Base-by-base conservation (phyloP, 2,888 invertebrate genomes). In the Galeruca laticollis region DNA sequence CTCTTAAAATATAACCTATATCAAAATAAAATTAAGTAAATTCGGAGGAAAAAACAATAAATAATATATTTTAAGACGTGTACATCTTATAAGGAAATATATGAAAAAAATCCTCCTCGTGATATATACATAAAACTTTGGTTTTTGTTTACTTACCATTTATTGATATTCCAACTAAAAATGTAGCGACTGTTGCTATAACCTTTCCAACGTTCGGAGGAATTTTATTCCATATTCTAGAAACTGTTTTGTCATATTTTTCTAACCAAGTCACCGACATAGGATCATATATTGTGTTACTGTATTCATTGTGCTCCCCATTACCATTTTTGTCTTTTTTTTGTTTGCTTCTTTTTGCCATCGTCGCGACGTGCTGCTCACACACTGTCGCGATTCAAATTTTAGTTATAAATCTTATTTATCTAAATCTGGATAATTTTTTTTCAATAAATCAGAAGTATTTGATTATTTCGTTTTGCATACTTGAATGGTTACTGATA, bases 261-360 rank as follows among this genome's bases (percentile, higher is more conserved):
- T 90, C 90, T 1, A 88, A 86, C 91, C 91, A 91, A 73, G 86
- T 88, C 0, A 90, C 87, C 0, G 90, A 79, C 80, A 90, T 83
- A 0, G 90, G 90, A 74, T 90, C 85, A 18, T 21, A 61, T 20
- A 47, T 26, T 26, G 6, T 10, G 21, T 20, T 57, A 5, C 10
- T 26, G 6, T 52, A 4, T n/a, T 43, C 21, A 20, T 54, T 63
- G 26, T 26, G 26, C 26, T 6, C 26, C 26, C 26, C 26, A 6
- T 26, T 26, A 6, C 26, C 6, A 6, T 26, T 26, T 26, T 26
- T 3, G 1, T 33, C 18, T 35, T 51, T 35, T 59, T 66, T 59
- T 51, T 35, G 66, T 40, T 31, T 68, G 52, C 31, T 61, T 68
- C 47, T 62, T 66, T 10, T 57, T 10, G 62, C 69, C 71, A 69